Evolutionary conservation across 2,113 vertebrate genomes (phyloP), one percentile per base, ranked within the genome.

Genomic region (Corythornis madagascariensis): DNA sequence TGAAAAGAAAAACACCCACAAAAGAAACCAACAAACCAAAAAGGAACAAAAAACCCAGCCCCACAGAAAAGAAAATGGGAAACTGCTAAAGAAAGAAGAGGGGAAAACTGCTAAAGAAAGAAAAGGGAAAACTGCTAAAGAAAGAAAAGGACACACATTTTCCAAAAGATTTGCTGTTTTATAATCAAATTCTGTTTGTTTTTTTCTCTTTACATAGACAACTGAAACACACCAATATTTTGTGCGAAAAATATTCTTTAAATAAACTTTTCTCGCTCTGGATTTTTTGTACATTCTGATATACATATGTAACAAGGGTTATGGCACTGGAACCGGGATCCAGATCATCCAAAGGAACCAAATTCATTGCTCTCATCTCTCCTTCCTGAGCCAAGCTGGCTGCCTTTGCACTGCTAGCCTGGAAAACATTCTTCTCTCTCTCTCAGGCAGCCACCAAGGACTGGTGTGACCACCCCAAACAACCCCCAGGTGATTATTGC

Each of bases 231-330:
- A 96, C 95, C 86, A 96, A 95, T 91, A 96, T 97, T 97, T 98
- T 98, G 98, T 98, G 98, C 84, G 95, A 98, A 98, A 98, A 98
- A 97, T 97, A 98, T 96, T 97, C 97, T 98, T 98, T 98, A 98
- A 98, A 98, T 98, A 98, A 98, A 97, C 96, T 97, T 97, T 97
- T 90, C 95, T 96, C 55, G 72, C 86, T 94, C 78, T 94, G 83
- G 21, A 86, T 97, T 97, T 97, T 96, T 96, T 98, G 95, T 97
- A 98, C 97, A 97, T 97, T 98, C 98, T 97, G 97, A 97, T 97
- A 98, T 98, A 98, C 96, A 97, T 98, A 98, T 96, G 97, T 97
- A 97, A 98, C 98, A 98, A 98, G 97, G 95, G 96, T 98, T 98
- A 98, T 98, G 98, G 98, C 98, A 97, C 97, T 97, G 93, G 98